Percentiles rank a stretch among this genome's conserved stretches.
Evolutionary conservation across 2,797 vertebrate species (phyloP).

Genomic region (Epinephelus coioides): DNA sequence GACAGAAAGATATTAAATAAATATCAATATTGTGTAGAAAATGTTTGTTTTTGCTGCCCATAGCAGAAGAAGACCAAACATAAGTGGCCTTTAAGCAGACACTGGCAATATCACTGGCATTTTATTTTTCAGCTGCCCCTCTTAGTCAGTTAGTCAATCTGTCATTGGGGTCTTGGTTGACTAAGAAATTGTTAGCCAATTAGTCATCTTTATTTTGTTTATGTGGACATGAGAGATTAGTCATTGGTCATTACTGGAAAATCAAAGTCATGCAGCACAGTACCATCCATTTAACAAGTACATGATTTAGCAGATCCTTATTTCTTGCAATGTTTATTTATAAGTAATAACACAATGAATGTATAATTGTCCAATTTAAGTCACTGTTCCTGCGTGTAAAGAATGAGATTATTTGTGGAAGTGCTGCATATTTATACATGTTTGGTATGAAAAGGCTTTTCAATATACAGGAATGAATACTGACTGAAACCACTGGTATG

Average conservation of each 20-base stretch:
- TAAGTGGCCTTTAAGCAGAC: background rate
- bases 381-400: background rate
- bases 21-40: background rate
- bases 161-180: slow-evolving; percentile 5
- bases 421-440: background rate
- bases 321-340: background rate
- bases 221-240: slow-evolving; percentile 13
- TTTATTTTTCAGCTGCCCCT: slow-evolving; percentile 5
- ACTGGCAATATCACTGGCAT: background rate
- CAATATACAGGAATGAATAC: background rate
- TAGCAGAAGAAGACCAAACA: background rate
- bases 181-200: slow-evolving; percentile 1
- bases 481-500: background rate
- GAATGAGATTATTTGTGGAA: background rate
- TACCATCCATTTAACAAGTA: background rate
- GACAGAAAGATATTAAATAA: background rate
- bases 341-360: slow-evolving; percentile 1
- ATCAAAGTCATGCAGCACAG: background rate
- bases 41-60: background rate
- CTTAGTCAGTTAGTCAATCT: background rate
- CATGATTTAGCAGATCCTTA: background rate
- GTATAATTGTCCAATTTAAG: background rate
- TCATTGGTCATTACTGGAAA: slow-evolving; percentile 34
- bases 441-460: background rate
- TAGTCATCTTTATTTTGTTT: slow-evolving; percentile 26